Percentiles rank a stretch among this genome's conserved stretches.
Conservation (phyloP, 1,140 invertebrate genomes). For the Linepithema humile region DNA sequence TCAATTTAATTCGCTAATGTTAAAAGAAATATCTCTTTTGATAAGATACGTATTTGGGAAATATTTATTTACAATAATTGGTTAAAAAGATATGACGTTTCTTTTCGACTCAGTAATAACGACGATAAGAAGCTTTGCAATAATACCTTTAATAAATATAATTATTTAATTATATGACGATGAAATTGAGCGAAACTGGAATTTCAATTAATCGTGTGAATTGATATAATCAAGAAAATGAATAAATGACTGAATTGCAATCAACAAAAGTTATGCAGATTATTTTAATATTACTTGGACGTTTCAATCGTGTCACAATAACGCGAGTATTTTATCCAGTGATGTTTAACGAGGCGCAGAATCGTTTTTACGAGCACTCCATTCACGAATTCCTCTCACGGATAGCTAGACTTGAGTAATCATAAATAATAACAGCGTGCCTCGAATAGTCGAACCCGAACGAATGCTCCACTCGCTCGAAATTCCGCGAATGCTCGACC, state of each 20-base stretch:
- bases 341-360: neutral
- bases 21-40: no score
- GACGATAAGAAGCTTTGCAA: no score
- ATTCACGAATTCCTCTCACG: slow-evolving; percentile 34
- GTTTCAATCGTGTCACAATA: neutral
- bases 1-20: no score
- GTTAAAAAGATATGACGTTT: no score
- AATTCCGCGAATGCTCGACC: slow-evolving; percentile 41
- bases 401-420: slow-evolving; percentile 19
- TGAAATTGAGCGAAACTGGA: no score
- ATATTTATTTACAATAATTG: no score
- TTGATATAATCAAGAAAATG: no score
- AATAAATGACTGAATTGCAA: neutral
- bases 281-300: neutral
- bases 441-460: slow-evolving; percentile 11
- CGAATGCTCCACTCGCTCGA: slow-evolving; percentile 12
- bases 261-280: neutral
- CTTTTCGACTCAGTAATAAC: no score
- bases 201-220: no score
- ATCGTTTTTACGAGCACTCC: slow-evolving; percentile 14
- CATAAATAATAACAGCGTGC: slow-evolving; percentile 54
- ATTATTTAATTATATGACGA: no score
- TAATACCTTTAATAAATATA: no score
- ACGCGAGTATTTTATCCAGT: neutral
- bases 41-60: no score